Evolutionary conservation across 2,888 invertebrate genomes (phyloP), one percentile per base, ranked within the genome.

Genomic region (Mimachlamys varia): DNA sequence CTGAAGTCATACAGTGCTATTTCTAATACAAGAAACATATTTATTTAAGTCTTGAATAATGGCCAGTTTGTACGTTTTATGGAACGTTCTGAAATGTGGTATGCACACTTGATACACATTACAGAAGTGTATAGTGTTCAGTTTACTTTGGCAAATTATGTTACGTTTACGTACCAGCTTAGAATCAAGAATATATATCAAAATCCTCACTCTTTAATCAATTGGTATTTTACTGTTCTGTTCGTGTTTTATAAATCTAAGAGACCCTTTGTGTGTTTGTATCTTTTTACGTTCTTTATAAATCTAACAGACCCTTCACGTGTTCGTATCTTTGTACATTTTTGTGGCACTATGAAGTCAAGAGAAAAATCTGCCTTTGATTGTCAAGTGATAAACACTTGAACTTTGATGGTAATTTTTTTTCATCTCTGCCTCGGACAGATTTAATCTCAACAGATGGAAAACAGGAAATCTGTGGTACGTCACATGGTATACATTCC

Each of bases 1-100:
- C 15, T 53, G 27, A 50, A 88, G 49, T 88, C 49, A 88, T 33
- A 88, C 76, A 88, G 53, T 88, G 88, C 88, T 33, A 12, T n/a
- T 88, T 49, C 88, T 88, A 49, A 88, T 88, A 22, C 49, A 88
- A 76, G 76, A 76, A 88, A 50, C 44, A 44, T n/a, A n/a, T 49
- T 88, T 44, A 50, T 88, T 88, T 19, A 53, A 88, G 15, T 88
- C 49, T 49, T 27, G 49, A 22, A 88, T 15, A 88, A 88, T 15
- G 22, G 49, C 88, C 53, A 50, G 53, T 88, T 49, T 88, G 49
- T 88, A 88, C 38, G 87, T 49, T 88, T 88, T 27, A 88, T n/a
- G 22, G 49, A 88, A 3, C 49, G 88, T 50, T 37, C 88, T 19
- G 15, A 19, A 88, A 27, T 76, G 22, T 58, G 58, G 58, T 58